A percentile compares a stretch with the other conserved stretches of the same genome.
These are phyloP conservation scores for Doris montereyensis DNA, from an alignment of 2,888 invertebrate genomes.

Conservation along the genomic window DNA sequence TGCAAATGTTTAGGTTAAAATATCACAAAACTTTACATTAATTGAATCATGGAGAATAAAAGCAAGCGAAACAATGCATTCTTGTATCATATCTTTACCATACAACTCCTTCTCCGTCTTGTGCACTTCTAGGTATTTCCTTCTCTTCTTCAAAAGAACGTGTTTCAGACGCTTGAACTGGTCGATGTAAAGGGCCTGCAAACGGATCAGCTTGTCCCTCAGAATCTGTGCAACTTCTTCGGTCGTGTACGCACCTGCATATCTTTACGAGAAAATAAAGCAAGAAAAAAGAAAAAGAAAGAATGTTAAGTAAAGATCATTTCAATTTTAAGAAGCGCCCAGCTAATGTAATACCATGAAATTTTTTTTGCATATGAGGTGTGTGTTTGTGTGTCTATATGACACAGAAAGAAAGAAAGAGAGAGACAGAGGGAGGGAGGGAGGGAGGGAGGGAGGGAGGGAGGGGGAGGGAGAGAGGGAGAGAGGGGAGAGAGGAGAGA, in stretches of 20 bases:
- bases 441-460: no score
- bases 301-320: background rate
- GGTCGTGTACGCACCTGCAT: conserved; percentile 89
- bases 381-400: background rate
- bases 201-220: conserved; percentile 81
- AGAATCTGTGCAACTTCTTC: conserved; percentile 88
- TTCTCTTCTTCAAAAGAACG: conserved; percentile 81
- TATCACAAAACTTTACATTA: no score
- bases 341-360: no score
- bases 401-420: no score
- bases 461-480: background rate
- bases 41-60: no score
- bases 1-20: no score
- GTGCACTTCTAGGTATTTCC: conserved; percentile 81
- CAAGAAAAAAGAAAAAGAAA: background rate
- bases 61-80: background rate
- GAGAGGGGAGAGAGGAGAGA: background rate
- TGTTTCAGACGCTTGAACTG: conserved; percentile 86
- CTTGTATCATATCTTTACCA: conserved; percentile 75
- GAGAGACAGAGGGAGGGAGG: no score
- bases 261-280: conserved; percentile 76
- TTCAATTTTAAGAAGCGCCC: no score
- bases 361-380: background rate
- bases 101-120: conserved; percentile 86
- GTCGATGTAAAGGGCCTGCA: conserved; percentile 87